Conservation (phyloP, 2,113 vertebrate genomes). For the Chaetura pelagica region DNA sequence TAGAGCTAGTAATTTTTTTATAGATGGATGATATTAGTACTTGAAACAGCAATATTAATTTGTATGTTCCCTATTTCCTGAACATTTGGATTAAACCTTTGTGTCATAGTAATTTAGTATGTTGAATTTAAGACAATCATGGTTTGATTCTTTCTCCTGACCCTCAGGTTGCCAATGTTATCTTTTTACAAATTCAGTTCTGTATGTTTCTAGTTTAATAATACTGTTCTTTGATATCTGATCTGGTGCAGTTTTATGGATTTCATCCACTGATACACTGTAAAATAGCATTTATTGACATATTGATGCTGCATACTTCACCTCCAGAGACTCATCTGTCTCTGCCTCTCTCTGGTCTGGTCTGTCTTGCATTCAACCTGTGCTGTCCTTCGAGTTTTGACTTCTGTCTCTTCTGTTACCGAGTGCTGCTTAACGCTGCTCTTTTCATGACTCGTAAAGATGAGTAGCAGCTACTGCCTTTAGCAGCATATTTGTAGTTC, state of each 20-base stretch:
- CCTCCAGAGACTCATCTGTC: not conserved
- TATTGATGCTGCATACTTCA: not conserved
- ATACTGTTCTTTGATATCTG: not conserved
- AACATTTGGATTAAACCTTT: not conserved
- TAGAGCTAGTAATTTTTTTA: not conserved
- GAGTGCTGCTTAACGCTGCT: not conserved
- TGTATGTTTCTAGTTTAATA: not conserved
- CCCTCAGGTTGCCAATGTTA: not conserved
- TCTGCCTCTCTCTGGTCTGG: not conserved
- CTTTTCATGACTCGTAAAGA: not conserved
- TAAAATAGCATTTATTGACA: not conserved
- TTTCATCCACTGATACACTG: not conserved
- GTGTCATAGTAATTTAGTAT: not conserved
- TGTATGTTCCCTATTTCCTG: not conserved
- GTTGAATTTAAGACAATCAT: not conserved
- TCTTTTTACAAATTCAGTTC: not conserved
- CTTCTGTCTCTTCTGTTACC: not conserved
- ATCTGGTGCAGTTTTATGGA: not conserved
- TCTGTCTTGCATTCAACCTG: no score
- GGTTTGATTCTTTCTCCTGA: not conserved
- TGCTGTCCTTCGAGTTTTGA: not conserved
- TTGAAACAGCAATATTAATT: constrained; percentile 6
- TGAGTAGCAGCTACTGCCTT: not conserved
- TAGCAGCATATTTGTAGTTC: not conserved
- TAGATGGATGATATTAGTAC: not conserved